These are phyloP conservation scores for Brachypteracias leptosomus DNA, from an alignment of 2,113 vertebrate genomes.

Conservation along the genomic window DNA sequence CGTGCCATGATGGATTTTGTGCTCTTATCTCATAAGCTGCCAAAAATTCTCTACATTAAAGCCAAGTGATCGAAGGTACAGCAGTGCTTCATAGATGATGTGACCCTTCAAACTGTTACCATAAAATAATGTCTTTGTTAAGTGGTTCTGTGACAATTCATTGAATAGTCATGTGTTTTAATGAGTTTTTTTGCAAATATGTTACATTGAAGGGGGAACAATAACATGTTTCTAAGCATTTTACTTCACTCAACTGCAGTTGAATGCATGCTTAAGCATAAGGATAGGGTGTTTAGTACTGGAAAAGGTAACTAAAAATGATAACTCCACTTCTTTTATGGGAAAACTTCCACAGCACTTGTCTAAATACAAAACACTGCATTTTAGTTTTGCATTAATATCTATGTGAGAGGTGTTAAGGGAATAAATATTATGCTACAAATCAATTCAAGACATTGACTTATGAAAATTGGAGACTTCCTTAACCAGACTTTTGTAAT, in stretches of 20 bases:
- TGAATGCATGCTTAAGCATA: neutral
- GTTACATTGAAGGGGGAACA: neutral
- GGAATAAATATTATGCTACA: neutral
- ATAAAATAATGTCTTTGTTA: neutral
- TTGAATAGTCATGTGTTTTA: neutral
- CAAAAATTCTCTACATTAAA: neutral
- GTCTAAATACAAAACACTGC: neutral
- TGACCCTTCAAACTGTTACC: neutral
- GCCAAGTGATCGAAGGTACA: neutral
- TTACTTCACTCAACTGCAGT: neutral
- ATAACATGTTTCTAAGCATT: neutral
- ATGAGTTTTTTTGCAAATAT: neutral
- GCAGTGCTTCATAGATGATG: neutral
- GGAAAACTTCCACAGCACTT: neutral
- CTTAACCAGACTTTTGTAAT: neutral
- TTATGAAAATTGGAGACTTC: slow-evolving; percentile 30
- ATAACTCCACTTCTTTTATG: neutral
- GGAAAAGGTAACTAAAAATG: neutral
- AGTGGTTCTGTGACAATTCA: neutral
- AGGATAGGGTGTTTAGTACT: neutral
- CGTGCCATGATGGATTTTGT: neutral
- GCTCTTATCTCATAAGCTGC: neutral
- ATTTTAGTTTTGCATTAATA: neutral
- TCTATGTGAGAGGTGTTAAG: neutral
- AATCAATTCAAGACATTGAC: neutral